A percentile compares a stretch with the other conserved stretches of the same genome.
These are phyloP conservation scores for Ailuropoda melanoleuca DNA, from an alignment of 2,113 vertebrate genomes.

Conservation along the genomic window DNA sequence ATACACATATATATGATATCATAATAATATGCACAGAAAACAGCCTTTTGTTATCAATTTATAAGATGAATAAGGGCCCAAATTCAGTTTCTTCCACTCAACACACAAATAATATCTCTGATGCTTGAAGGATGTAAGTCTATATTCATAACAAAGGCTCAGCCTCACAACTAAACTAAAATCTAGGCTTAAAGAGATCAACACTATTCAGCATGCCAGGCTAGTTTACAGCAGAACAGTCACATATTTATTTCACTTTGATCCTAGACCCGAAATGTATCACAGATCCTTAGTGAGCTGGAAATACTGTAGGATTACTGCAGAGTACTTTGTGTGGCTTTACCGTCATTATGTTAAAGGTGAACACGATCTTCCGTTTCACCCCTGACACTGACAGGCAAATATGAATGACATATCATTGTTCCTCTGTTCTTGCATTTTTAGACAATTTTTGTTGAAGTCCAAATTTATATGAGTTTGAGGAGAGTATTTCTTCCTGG, in stretches of 20 bases:
- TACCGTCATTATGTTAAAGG: background rate
- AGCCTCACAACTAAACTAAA: background rate
- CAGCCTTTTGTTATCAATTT: background rate
- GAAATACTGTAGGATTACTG: background rate
- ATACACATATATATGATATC: background rate
- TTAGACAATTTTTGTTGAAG: background rate
- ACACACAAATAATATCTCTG: background rate
- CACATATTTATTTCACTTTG: background rate
- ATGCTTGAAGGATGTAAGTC: background rate
- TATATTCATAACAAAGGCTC: background rate
- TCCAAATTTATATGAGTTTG: background rate
- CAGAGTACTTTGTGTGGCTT: background rate
- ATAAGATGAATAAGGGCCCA: background rate
- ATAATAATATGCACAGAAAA: background rate
- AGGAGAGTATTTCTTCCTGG: background rate
- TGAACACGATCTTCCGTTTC: background rate
- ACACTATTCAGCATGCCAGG: background rate
- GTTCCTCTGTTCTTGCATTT: background rate
- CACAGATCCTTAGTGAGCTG: background rate
- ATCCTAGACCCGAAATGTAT: background rate
- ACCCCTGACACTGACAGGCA: background rate
- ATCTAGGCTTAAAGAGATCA: background rate
- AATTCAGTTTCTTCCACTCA: background rate
- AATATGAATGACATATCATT: background rate
- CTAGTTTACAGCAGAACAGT: background rate